Percentiles rank a stretch among this genome's conserved stretches.
phyloP scores from a whole-genome alignment of 2,888 invertebrate genomes.

The Barypeithes pellucidus region DNA sequence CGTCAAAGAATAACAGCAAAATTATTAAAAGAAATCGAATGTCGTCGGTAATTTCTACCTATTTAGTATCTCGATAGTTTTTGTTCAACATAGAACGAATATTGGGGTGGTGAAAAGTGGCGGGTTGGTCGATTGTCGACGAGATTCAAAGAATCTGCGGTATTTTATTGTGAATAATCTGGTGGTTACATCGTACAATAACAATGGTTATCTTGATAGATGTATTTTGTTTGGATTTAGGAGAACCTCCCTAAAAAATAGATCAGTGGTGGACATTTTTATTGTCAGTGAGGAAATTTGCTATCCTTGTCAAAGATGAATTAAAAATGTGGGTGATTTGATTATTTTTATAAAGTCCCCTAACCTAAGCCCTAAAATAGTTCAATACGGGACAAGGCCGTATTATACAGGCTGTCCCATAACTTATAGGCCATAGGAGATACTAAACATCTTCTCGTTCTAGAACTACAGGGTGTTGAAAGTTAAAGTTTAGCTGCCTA shows the following conservation, averaged over 20 bases:
- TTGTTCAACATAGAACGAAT: constrained; percentile 15
- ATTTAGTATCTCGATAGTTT: constrained; percentile 39
- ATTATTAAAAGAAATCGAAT: constrained; percentile 42
- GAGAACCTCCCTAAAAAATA: neutral
- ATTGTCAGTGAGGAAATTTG: constrained; percentile 10
- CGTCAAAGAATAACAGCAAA: constrained; percentile 45
- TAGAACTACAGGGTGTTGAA: no score
- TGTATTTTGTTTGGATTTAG: constrained; percentile 5
- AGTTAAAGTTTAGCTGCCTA: no score
- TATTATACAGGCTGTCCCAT: no score
- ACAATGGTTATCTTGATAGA: neutral
- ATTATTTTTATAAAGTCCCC: no score
- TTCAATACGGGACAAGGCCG: no score
- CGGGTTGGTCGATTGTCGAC: neutral
- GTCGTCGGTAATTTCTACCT: constrained; percentile 35
- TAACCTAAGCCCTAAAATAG: no score
- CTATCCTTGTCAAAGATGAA: neutral
- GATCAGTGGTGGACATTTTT: constrained; percentile 3
- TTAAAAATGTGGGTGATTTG: no score
- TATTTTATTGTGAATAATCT: no score
- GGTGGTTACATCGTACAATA: no score
- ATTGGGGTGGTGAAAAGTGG: constrained; percentile 2
- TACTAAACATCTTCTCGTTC: no score
- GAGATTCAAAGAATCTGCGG: no score
- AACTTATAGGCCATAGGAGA: no score